Evolutionary conservation across 2,113 vertebrate genomes (phyloP).

Genomic region (Fukomys damarensis): DNA sequence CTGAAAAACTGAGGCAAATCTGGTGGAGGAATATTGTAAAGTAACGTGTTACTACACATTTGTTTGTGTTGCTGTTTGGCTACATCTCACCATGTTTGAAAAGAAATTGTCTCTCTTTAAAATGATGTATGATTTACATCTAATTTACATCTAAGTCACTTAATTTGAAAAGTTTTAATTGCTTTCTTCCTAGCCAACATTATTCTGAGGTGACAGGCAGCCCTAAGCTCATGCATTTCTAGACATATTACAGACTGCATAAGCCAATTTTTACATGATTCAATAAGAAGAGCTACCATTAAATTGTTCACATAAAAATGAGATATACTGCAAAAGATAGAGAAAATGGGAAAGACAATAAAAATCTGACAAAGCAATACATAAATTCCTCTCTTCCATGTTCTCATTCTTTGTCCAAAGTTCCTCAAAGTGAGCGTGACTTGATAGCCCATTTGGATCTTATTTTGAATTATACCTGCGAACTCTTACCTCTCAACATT

Average conservation of each 20-base stretch:
- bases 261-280: not conserved
- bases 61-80: not conserved
- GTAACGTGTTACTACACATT: not conserved
- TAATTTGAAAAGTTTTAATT: slow-evolving; percentile 42
- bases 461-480: not conserved
- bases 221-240: not conserved
- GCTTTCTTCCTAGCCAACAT: slow-evolving; percentile 10
- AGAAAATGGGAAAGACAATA: not conserved
- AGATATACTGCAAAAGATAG: not conserved
- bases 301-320: not conserved
- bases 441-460: not conserved
- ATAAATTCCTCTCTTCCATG: not conserved
- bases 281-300: slow-evolving; percentile 9
- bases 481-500: not conserved
- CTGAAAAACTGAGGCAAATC: not conserved
- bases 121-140: slow-evolving; percentile 13
- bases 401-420: not conserved
- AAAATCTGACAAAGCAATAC: not conserved
- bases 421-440: not conserved
- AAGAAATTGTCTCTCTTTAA: slow-evolving; percentile 13
- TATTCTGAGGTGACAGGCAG: not conserved
- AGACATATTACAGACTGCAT: not conserved
- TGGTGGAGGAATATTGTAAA: not conserved
- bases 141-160: slow-evolving; percentile 31
- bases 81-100: not conserved